Base-by-base conservation (phyloP, 1,140 invertebrate species). In the Pteromalus puparum region DNA sequence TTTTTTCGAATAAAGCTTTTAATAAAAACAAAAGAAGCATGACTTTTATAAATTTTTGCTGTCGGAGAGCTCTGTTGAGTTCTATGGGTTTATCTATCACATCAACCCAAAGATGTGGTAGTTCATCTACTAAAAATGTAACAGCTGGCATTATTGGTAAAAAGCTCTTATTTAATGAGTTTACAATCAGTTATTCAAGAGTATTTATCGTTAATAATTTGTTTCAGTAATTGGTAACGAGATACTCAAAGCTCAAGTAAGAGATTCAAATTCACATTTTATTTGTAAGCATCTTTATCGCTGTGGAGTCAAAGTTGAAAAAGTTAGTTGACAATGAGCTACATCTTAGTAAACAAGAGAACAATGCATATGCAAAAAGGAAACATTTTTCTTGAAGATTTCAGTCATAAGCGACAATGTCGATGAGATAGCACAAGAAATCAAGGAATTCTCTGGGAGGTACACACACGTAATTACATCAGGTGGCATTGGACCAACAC, bases 401-500 rank as follows among this genome's bases (percentile, higher is more conserved):
- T 95, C 95, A 79, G 94, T 97, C 12, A 94, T 97, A 87, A 93
- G 94, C 84, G 97, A 98, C 92, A 92, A 95, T 82, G 85, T 96
- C n/a, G 91, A 95, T 70, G 93, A 92, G n/a, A 97, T 98, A 86
- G 94, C 95, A 6, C 87, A 93, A 53, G 96, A 97, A 93, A 95
- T 97, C 7, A 89, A 89, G 74, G 81, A 94, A 67, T 97, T 97
- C 91, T 97, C 96, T 9, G 88, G 92, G 34, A 92, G 88, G 77
- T 95, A 93, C 87, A 92, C 92, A 70, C 93, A 96, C 93, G 97
- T 98, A 48, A 94, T 97, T 68, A 97, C 97, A 2, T 95, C 96
- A 4, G 97, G 97, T 70, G 97, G 97, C 48, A 95, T 98, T 87
- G 97, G 97, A 30, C 96, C 97, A 7, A 97, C 97, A 67, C 97